These are phyloP conservation scores for Drosophila pseudoobscura DNA, from an alignment of 1,140 invertebrate genomes.

Conservation along the genomic window DNA sequence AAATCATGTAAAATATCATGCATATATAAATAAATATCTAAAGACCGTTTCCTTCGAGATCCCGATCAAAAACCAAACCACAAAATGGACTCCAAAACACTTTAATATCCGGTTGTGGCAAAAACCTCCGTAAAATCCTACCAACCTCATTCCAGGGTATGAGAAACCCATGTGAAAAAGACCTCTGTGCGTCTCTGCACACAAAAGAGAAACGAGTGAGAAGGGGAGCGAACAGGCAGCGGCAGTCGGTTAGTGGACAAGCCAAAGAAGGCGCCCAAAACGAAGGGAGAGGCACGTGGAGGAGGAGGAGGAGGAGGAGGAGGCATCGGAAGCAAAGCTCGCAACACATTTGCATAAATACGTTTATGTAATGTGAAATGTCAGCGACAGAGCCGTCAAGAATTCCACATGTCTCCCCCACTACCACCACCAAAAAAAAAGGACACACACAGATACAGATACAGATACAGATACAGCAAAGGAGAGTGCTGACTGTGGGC, in stretches of 20 bases:
- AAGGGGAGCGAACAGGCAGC: conserved; percentile 5
- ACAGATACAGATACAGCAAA: neutral
- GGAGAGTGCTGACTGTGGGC: neutral
- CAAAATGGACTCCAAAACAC: too few relatives aligned
- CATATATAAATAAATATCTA: too few relatives aligned
- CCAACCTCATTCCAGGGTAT: too few relatives aligned
- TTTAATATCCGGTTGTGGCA: too few relatives aligned
- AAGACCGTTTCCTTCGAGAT: too few relatives aligned
- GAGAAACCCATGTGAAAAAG: too few relatives aligned
- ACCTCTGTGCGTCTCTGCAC: neutral
- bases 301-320: too few relatives aligned
- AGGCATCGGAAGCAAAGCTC: conserved; percentile 60
- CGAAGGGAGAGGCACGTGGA: too few relatives aligned
- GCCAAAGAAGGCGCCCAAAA: neutral
- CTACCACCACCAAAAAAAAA: neutral
- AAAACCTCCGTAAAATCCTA: too few relatives aligned
- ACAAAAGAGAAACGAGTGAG: conserved; percentile 14
- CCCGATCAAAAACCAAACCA: too few relatives aligned
- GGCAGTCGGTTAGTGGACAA: conserved; percentile 55
- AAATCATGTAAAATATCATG: too few relatives aligned
- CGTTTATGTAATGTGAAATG: conserved; percentile 80
- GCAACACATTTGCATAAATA: conserved; percentile 76
- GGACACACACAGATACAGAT: conserved; percentile 1
- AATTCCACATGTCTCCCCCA: conserved; percentile 15
- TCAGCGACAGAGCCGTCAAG: conserved; percentile 68